These are phyloP conservation scores for Uria aalge DNA, from an alignment of 2,113 vertebrate species.

Conservation along the genomic window DNA sequence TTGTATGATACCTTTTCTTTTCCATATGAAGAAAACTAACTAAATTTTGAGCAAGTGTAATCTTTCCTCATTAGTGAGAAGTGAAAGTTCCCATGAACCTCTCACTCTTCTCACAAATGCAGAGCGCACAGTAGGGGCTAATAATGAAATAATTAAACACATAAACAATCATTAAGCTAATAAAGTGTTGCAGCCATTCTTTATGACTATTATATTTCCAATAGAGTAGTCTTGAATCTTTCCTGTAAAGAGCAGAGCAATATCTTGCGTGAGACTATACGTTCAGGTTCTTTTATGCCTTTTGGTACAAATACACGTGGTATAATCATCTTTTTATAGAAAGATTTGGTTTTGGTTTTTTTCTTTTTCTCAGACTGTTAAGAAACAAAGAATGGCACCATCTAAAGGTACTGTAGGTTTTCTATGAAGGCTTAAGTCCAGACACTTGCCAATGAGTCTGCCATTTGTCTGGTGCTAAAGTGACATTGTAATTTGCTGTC, in stretches of 20 bases:
- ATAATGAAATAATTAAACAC: constrained; percentile 3
- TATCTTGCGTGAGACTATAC: background rate
- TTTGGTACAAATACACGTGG: background rate
- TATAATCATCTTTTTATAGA: background rate
- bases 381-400: background rate
- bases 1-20: background rate
- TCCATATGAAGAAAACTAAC: background rate
- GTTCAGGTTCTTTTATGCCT: background rate
- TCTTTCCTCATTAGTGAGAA: background rate
- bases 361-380: background rate
- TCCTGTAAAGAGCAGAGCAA: background rate
- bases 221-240: background rate
- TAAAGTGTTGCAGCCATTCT: background rate
- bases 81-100: background rate
- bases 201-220: background rate
- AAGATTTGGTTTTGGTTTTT: background rate
- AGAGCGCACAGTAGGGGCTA: background rate
- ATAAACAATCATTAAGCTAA: background rate
- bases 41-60: background rate
- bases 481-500: background rate
- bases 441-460: background rate
- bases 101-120: background rate
- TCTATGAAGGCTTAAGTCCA: background rate
- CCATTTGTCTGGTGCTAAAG: background rate
- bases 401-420: background rate